These are phyloP conservation scores for Brenthis ino DNA, from an alignment of 2,888 invertebrate species.

Conservation along the genomic window DNA sequence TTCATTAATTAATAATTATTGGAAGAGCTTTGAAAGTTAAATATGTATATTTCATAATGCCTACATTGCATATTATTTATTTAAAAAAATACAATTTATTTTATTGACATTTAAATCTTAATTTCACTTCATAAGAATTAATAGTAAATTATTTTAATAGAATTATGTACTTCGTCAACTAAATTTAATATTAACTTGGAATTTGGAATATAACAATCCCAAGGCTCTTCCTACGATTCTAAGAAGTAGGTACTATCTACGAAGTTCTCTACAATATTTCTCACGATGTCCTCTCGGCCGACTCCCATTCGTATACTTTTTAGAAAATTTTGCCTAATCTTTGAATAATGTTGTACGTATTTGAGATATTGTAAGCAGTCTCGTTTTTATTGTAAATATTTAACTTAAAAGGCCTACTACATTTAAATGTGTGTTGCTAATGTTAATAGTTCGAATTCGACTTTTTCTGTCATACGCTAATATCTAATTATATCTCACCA, in stretches of 20 bases:
- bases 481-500: conserved; percentile 50
- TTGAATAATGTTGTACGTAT: conserved; percentile 64
- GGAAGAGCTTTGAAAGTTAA: background rate
- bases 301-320: conserved; percentile 56
- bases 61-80: no score
- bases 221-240: conserved; percentile 1
- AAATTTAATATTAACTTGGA: no score
- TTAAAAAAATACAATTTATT: background rate
- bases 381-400: conserved; percentile 79
- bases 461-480: conserved; percentile 54
- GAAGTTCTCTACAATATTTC: conserved; percentile 9
- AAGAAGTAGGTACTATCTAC: background rate
- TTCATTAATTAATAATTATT: conserved; percentile 18
- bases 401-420: conserved; percentile 76
- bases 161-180: no score
- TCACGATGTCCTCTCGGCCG: conserved; percentile 37
- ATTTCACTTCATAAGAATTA: no score
- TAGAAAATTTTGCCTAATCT: conserved; percentile 78
- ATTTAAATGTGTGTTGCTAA: conserved; percentile 74
- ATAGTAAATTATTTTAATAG: background rate
- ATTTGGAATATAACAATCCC: background rate
- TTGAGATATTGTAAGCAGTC: conserved; percentile 73
- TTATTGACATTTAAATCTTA: background rate
- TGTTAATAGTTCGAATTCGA: conserved; percentile 67
- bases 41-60: background rate